Evolutionary conservation across 2,113 vertebrate species (phyloP).

Genomic region (Labeo catla): DNA sequence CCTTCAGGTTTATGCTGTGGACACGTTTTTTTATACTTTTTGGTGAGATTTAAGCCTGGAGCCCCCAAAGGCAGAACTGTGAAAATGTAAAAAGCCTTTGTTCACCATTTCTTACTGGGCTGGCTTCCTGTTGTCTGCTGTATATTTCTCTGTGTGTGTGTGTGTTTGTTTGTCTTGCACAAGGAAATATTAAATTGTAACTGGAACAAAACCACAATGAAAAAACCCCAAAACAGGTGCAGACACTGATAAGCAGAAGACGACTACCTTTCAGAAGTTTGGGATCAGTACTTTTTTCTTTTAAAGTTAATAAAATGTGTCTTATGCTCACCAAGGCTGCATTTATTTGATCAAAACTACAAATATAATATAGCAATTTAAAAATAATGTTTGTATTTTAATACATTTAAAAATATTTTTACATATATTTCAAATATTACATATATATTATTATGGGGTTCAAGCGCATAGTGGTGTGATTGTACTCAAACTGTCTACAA

Average conservation of each 20-base stretch:
- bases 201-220: too few species aligned
- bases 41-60: neutral
- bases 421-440: too few species aligned
- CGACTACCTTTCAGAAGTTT: neutral
- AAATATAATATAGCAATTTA: too few species aligned
- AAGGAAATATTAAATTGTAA: too few species aligned
- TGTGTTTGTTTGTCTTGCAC: too few species aligned
- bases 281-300: neutral
- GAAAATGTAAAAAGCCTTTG: neutral
- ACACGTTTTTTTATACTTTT: neutral
- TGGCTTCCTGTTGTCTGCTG: neutral
- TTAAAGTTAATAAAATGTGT: neutral
- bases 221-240: too few species aligned
- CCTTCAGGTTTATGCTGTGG: neutral
- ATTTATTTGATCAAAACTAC: neutral
- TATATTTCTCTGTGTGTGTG: neutral
- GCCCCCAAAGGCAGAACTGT: neutral
- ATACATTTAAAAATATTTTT: too few species aligned
- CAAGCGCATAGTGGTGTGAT: too few species aligned
- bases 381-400: too few species aligned
- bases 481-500: too few species aligned
- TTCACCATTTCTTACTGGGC: neutral
- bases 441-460: too few species aligned
- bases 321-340: neutral
- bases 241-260: too few species aligned